These are phyloP conservation scores for Sarcophaga subvicina DNA, from an alignment of 2,888 invertebrate species.

Conservation along the genomic window DNA sequence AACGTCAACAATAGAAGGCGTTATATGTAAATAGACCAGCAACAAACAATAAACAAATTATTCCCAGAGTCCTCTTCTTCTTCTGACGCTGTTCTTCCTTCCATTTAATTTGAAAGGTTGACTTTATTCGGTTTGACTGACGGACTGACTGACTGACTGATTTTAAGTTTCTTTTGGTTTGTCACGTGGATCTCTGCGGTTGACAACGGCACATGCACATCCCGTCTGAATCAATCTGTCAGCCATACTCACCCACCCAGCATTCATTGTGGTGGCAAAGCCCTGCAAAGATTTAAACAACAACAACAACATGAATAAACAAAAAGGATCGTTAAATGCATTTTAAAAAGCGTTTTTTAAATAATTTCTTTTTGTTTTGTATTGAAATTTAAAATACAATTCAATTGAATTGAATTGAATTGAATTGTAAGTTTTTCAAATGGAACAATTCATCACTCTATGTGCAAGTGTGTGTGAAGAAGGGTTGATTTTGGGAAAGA, in stretches of 20 bases:
- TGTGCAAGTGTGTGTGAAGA: background rate
- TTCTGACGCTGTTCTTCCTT: conserved; percentile 7
- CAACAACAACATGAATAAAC: conserved; percentile 25
- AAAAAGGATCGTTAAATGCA: conserved; percentile 20
- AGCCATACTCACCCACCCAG: conserved; percentile 44
- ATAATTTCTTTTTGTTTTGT: conserved; percentile 1
- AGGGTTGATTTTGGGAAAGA: background rate
- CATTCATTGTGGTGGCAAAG: conserved; percentile 1
- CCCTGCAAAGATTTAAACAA: conserved; percentile 51
- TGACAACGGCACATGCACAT: conserved; percentile 70
- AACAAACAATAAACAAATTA: background rate
- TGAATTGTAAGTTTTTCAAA: conserved; percentile 53
- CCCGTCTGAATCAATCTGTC: background rate
- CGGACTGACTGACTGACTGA: background rate
- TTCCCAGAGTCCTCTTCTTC: conserved; percentile 46
- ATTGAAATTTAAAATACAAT: conserved; percentile 29
- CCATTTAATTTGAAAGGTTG: conserved; percentile 19
- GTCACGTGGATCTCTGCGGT: conserved; percentile 72
- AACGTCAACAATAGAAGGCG: conserved; percentile 17
- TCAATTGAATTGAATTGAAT: conserved; percentile 1
- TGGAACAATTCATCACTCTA: background rate
- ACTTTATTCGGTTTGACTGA: background rate
- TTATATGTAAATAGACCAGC: conserved; percentile 29
- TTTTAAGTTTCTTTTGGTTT: conserved; percentile 8
- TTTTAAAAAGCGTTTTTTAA: conserved; percentile 60